Conservation (phyloP, 92 coral and sea anemone genomes). For the Palythoa grandiflora region DNA sequence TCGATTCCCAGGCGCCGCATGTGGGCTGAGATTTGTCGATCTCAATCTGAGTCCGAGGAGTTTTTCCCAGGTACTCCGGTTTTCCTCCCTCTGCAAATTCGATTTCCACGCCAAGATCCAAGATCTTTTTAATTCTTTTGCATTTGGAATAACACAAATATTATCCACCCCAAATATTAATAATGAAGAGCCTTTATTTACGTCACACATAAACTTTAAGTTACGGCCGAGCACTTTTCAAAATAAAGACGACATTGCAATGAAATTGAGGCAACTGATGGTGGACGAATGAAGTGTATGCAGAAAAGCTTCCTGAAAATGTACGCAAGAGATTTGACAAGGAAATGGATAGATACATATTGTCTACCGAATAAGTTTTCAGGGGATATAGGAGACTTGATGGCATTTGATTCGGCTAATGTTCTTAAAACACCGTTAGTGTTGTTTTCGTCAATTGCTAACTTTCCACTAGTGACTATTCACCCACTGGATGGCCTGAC, state of each 20-base stretch:
- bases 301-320: not conserved
- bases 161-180: not conserved
- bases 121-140: no score
- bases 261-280: constrained; percentile 16
- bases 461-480: not conserved
- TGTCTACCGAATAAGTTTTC: constrained; percentile 31
- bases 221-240: not conserved
- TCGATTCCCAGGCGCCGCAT: no score
- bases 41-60: no score
- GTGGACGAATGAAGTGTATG: constrained; percentile 8
- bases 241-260: not conserved
- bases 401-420: constrained; percentile 25
- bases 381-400: constrained; percentile 55
- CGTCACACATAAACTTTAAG: no score
- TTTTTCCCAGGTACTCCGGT: no score
- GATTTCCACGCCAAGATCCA: no score
- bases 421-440: constrained; percentile 20
- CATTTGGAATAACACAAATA: no score
- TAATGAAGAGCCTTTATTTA: no score
- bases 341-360: constrained; percentile 9
- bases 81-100: no score
- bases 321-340: not conserved
- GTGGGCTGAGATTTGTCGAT: no score
- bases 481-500: not conserved
- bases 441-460: not conserved